phyloP scores from a whole-genome alignment of 2,797 vertebrate genomes.

The Molossus alvarezi region DNA sequence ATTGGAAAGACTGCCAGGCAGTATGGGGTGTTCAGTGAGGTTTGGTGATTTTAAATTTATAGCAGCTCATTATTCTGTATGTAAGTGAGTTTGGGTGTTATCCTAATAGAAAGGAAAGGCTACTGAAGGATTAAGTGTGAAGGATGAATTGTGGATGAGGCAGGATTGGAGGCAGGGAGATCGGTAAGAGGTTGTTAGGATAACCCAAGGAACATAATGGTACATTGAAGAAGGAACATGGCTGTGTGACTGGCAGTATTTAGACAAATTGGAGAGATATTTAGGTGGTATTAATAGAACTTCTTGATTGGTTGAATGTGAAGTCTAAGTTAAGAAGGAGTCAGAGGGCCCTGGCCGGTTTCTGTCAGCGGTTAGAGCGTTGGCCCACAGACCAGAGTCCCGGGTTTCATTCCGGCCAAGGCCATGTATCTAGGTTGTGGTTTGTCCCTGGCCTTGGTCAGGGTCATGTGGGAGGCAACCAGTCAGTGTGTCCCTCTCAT shows the following conservation, averaged over 20 bases:
- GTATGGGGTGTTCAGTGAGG: not conserved
- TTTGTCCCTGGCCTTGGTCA: no score
- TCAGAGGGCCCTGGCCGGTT: no score
- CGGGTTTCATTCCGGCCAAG: no score
- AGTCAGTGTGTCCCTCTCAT: no score
- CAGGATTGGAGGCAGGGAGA: conserved; percentile 6
- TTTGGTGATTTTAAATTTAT: not conserved
- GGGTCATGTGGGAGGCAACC: no score
- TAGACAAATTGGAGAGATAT: not conserved
- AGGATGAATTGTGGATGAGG: not conserved
- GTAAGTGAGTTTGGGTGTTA: conserved; percentile 30
- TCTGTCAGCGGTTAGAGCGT: no score
- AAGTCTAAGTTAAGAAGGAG: conserved; percentile 4
- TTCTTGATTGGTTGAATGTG: not conserved
- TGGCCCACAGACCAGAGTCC: no score
- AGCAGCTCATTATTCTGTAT: not conserved
- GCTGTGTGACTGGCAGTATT: not conserved
- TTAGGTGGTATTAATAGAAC: not conserved
- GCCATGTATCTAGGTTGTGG: no score
- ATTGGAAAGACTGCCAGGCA: not conserved
- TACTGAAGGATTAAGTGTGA: not conserved
- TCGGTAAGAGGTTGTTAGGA: not conserved
- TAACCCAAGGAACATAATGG: not conserved
- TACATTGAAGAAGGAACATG: not conserved
- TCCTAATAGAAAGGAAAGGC: not conserved